A percentile compares a stretch with the other conserved stretches of the same genome.
Evolutionary conservation across 2,888 invertebrate genomes (phyloP).

Genomic region (Dione juno): DNA sequence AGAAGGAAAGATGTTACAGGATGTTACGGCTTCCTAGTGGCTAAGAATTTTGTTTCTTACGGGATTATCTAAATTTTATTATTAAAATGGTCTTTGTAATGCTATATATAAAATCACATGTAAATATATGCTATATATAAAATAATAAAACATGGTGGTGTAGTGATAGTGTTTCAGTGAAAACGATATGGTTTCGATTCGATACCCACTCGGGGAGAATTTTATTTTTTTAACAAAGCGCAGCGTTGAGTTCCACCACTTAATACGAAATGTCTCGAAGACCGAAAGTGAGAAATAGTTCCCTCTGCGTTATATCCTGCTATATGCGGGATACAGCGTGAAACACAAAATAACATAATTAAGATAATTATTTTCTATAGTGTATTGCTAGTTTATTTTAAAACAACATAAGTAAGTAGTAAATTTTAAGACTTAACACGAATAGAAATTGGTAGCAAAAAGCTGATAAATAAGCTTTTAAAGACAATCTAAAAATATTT

Average conservation of each 20-base stretch:
- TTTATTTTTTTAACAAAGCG: neutral
- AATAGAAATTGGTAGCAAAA: no score
- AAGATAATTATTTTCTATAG: no score
- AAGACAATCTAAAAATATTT: no score
- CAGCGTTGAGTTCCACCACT: neutral
- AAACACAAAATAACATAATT: neutral
- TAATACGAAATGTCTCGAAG: neutral
- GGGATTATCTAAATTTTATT: slow-evolving; percentile 13
- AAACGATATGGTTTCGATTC: neutral
- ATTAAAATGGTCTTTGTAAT: neutral
- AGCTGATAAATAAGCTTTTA: no score
- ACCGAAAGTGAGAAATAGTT: neutral
- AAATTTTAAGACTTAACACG: no score
- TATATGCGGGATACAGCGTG: neutral
- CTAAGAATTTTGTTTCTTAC: slow-evolving; percentile 14
- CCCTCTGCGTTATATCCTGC: neutral
- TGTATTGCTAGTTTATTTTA: no score
- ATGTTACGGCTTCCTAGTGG: neutral
- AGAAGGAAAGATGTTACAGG: slow-evolving; percentile 31
- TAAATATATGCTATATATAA: no score
- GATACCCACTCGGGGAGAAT: neutral
- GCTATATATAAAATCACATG: no score
- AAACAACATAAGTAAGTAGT: no score
- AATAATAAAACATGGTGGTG: neutral
- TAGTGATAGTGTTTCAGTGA: neutral